Evolutionary conservation across 1,140 invertebrate genomes (phyloP), one percentile per base, ranked within the genome.

Genomic region (Druon quercuslanigerum): DNA sequence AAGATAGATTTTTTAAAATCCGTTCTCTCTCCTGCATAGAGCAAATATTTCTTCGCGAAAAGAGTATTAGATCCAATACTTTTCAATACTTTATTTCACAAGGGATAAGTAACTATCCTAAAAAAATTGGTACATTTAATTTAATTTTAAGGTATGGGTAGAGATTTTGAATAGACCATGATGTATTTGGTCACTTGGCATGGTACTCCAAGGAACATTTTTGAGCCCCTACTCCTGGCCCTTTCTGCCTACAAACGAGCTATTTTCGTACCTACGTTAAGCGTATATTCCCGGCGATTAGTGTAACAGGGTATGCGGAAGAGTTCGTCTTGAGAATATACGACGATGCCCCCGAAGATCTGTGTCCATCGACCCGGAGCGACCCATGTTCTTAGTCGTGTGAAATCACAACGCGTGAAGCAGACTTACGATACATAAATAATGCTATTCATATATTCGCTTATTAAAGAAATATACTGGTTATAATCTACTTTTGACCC

Each of bases 291-390:
- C 40, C 60, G 60, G 60, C 60, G 60, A 66, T 66, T 40, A 66
- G 60, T 66, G 60, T 33, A 66, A 13, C 60, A 33, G 60, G 25
- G 60, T 66, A 66, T 66, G 60, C 60, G 60, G 60, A 66, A 66
- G 60, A 40, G 60, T 66, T 66, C 20, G 57, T 60, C 57, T 60
- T 60, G 14, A 19, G 20, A 60, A 20, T 60, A 9, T 16, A 40
- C 4, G 60, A 66, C 33, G 60, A 66, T 66, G 60, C 60, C 60
- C 25, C 60, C 60, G 60, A 66, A 66, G 60, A 66, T 66, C 25
- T 66, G 13, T 66, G 60, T 46, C 60, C 33, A 66, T 66, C 60
- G 60, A 66, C 60, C 60, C 33, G 60, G 33, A 66, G 40, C 33
- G 60, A 40, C 60, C 60, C 60, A 12, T 60, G 40, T 11, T 46